Evolutionary conservation across 1,140 invertebrate genomes (phyloP), one percentile per base, ranked within the genome.

Genomic region (Penaeus japonicus): DNA sequence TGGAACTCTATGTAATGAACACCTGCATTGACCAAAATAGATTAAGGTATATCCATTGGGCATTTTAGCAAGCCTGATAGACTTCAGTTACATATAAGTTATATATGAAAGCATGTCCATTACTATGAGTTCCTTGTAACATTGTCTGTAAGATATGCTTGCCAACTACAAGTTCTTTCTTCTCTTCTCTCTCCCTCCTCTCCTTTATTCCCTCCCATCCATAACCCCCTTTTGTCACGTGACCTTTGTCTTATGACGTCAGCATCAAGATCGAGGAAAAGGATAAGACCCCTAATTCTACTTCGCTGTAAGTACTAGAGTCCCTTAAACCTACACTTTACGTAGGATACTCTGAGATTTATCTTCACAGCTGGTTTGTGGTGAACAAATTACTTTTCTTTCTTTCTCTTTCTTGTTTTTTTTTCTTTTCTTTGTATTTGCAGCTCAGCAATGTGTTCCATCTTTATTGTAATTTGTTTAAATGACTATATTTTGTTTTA

Each of bases 251-350:
- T 62, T 84, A 84, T 78, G 77, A 85, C 84, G 30, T 82, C 83
- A 89, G 89, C 89, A 89, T 89, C 89, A 89, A 89, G 89, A 89
- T 89, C 62, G 89, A 89, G 89, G 89, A 89, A 75, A 89, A 89
- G 89, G 89, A 89, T 77, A 89, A 85, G 89, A 85, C 47, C 79
- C 62, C 84, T 89, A 85, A 89, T 82, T 54, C 89, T 57, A 32
- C 83, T 73, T 89, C 89, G n/a, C 79, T 89, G 89, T 89, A 85
- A 89, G 89, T 89, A 89, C 84, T 55, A 24, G 18, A 24, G 57
- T 73, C 80, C 78, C 53, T 62, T 18, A 47, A 47, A 47, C 47
- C 47, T 47, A 47, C 47, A 47, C 47, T 15, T 47, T 47, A 47
- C 47, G 47, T 47, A 47, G 47, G 47, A 47, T 47, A 47, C 47